These are phyloP conservation scores for Megalops atlanticus DNA, from an alignment of 2,113 vertebrate genomes.

Conservation along the genomic window DNA sequence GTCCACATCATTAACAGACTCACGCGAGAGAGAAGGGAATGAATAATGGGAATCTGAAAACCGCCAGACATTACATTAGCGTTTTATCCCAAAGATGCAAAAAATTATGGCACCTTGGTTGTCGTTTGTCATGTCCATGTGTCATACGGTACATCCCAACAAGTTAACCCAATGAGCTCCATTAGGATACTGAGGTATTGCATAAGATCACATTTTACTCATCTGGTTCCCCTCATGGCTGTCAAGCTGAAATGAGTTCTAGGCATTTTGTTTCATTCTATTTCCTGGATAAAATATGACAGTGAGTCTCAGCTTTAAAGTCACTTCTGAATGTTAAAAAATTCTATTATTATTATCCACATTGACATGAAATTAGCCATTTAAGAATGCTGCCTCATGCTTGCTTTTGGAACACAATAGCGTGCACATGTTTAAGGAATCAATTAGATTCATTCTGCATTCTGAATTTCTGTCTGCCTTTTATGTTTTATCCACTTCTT, in stretches of 20 bases:
- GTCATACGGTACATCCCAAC: neutral
- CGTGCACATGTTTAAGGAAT: neutral
- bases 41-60: no score
- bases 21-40: no score
- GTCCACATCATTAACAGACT: no score
- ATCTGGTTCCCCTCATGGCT: neutral
- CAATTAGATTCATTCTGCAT: neutral
- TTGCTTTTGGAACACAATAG: neutral
- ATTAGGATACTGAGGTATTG: neutral
- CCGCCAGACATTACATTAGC: no score
- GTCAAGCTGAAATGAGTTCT: conserved; percentile 12
- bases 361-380: neutral
- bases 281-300: neutral
- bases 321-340: neutral
- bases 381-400: neutral
- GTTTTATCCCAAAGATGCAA: neutral
- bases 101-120: no score
- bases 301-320: neutral
- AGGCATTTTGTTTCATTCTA: neutral
- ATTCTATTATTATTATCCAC: neutral
- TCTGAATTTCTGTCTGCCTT: neutral
- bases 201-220: conserved; percentile 19
- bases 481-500: neutral
- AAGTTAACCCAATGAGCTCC: conserved; percentile 11
- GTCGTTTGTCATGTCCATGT: neutral